Evolutionary conservation across 1,140 invertebrate species (phyloP), one percentile per base, ranked within the genome.

Genomic region (Drosophila miranda): DNA sequence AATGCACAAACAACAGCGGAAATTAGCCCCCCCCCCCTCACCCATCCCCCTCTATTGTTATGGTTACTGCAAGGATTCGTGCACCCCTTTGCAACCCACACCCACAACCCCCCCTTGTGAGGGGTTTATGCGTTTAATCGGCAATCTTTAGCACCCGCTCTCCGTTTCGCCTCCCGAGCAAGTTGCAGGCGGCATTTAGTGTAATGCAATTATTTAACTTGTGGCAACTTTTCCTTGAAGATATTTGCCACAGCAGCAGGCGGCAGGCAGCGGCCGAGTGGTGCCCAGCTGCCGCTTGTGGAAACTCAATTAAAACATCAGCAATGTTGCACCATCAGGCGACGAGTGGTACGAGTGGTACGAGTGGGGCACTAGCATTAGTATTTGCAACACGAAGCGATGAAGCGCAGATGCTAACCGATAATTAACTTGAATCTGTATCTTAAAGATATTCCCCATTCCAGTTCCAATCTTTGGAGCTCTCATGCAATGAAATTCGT

Each of bases 251-350:
- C 23, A 16, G 45, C 30, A 34, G 19, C 19, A 4, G 23, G 30
- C 9, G 48, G 54, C 21, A 30, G 49, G 19, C 26, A 38, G 30
- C 6, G 19, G 50, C 4, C 3, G 54, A 28, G 19, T 71, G 6
- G 67, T 38, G 59, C 81, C 69, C 80, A 84, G 81, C 81, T 84
- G 80, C 76, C 76, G 66, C 53, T 54, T 72, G 60, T 80, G 77
- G 73, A 86, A 86, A 86, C 82, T 87, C 81, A 86, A 86, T 86
- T 86, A 86, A 86, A 86, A 86, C 82, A 80, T 86, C 82, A 81
- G 58, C 51, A 61, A 41, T 63, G 55, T 79, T 56, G 67, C 62
- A 62, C 57, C 49, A 57, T 45, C 67, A 34, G 34, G 30, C 51
- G 43, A 52, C 0, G 23, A 19, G 23, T 44, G 28, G 14, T 46